Evolutionary conservation across 2,797 vertebrate genomes (phyloP), one percentile per base, ranked within the genome.

Genomic region (Darevskia nairensis): DNA sequence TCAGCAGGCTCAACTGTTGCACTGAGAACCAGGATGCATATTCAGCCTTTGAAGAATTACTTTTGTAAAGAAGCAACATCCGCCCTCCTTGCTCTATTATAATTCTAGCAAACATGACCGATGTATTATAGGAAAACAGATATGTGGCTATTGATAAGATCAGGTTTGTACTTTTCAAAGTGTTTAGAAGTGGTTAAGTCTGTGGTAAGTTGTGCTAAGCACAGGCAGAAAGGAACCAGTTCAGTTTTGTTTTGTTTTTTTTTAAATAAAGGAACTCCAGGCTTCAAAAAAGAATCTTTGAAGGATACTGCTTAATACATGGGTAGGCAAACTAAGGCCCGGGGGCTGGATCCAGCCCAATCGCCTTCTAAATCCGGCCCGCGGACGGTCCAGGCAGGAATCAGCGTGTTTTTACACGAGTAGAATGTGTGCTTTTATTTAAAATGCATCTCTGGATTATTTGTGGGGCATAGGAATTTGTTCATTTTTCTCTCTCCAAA

Each of bases 1-100:
- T 50, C 77, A 46, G 78, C 80, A 80, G 1, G 88, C 86, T 68
- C 82, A 91, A 80, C 86, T 89, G 72, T 91, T 94, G 88, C 89
- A 19, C 4, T 87, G 88, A 87, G 32, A 81, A 89, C 27, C 44
- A 71, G n/a, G 61, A 74, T 88, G 79, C 29, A 4, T 50, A 3
- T 80, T 91, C 74, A 77, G 68, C 0, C 0, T 76, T 88, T 55
- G 29, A 77, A 29, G 55, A 75, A 90, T 64, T 23, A 23, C 78
- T 88, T 8, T 86, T 88, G 76, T 44, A 11, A 81, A 80, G 81
- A 86, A 19, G 29, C 17, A 41, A 80, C 19, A 3, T 69, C 66
- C 21, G 17, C 23, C 66, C 89, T 11, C 11, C 1, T 1, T 25
- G 17, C 55, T 35, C 39, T 17, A 23, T 3, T 15, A 25, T 75